phyloP scores from a whole-genome alignment of 2,797 vertebrate species.

The Cuniculus paca region DNA sequence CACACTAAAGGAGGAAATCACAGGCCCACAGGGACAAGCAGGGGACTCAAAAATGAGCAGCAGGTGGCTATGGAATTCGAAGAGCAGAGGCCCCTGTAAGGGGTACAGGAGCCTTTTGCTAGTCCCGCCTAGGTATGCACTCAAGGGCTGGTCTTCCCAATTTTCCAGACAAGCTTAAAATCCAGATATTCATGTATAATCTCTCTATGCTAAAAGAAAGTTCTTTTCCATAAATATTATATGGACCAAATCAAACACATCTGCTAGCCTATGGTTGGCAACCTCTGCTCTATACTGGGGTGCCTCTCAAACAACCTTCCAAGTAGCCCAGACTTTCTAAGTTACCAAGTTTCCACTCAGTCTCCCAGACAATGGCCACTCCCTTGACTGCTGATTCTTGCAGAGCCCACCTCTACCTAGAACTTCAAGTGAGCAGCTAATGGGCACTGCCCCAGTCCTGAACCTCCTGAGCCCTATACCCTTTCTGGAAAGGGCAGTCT shows the following conservation, averaged over 20 bases:
- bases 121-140: neutral
- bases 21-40: neutral
- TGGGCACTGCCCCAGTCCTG: neutral
- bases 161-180: neutral
- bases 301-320: neutral
- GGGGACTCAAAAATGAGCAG: neutral
- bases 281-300: neutral
- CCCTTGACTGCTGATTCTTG: neutral
- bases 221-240: neutral
- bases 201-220: neutral
- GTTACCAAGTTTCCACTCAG: neutral
- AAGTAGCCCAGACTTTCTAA: neutral
- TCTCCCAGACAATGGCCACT: neutral
- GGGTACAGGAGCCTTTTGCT: neutral
- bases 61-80: neutral
- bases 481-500: constrained; percentile 27
- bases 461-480: neutral
- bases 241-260: neutral
- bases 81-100: neutral
- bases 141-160: neutral
- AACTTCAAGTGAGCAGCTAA: neutral
- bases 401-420: neutral
- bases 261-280: neutral
- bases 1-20: neutral
- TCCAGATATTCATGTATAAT: neutral